phyloP scores from a whole-genome alignment of 2,888 invertebrate species.

The Rhingia campestris region DNA sequence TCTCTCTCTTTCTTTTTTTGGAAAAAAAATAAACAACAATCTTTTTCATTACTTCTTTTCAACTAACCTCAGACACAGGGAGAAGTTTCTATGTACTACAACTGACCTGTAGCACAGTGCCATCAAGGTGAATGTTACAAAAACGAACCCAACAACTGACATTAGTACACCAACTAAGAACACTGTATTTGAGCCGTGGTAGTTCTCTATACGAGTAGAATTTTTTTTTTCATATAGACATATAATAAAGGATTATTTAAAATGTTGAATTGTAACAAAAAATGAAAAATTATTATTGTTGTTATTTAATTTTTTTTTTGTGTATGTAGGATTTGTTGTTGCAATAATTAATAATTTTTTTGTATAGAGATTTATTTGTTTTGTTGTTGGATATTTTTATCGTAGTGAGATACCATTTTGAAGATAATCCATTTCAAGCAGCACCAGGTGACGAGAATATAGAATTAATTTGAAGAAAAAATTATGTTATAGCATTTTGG shows the following conservation, averaged over 20 bases:
- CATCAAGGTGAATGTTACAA: conserved; percentile 99
- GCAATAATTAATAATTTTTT: conserved; percentile 21
- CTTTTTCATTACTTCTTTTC: conserved; percentile 88
- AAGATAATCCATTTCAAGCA: conserved; percentile 60
- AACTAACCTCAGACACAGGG: conserved; percentile 99
- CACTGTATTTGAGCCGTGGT: conserved; percentile 98
- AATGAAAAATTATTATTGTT: conserved; percentile 12
- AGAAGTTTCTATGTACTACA: conserved; percentile 99
- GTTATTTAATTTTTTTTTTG: conserved; percentile 15
- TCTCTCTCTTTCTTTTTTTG: conserved; percentile 66
- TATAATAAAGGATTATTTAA: conserved; percentile 16
- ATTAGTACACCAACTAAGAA: conserved; percentile 98
- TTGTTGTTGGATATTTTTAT: conserved; percentile 16
- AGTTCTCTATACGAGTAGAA: conserved; percentile 90
- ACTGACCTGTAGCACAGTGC: conserved; percentile 99
- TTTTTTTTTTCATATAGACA: conserved; percentile 46
- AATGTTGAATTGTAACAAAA: conserved; percentile 10
- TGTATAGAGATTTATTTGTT: conserved; percentile 34
- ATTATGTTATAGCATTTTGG: conserved; percentile 35
- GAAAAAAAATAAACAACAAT: conserved; percentile 68
- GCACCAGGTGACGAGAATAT: conserved; percentile 67
- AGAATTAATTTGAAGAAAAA: conserved; percentile 69
- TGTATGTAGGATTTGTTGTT: conserved; percentile 33
- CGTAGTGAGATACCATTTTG: conserved; percentile 60
- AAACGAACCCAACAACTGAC: conserved; percentile 99